A percentile compares a stretch with the other conserved stretches of the same genome.
phyloP scores from a whole-genome alignment of 2,888 invertebrate genomes.

The Falcaria lacertinaria region DNA sequence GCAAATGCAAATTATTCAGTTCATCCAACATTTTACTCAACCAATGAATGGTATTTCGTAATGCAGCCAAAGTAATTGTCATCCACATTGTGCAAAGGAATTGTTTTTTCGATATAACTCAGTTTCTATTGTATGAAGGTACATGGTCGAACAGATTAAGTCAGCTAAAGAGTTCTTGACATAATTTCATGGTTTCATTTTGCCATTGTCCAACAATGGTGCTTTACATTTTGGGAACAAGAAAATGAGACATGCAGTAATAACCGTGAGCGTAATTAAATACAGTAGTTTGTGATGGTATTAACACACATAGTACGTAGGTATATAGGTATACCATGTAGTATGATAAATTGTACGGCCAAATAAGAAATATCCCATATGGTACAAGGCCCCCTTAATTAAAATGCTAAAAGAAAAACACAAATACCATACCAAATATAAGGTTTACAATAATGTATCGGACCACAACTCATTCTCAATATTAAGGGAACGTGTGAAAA shows the following conservation, averaged over 20 bases:
- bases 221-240: conserved; percentile 15
- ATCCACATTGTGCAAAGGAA: conserved; percentile 19
- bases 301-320: no score
- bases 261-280: no score
- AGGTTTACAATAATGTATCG: conserved; percentile 2
- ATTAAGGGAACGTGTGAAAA: conserved; percentile 8
- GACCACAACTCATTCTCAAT: conserved; percentile 10
- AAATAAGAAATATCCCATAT: conserved; percentile 7
- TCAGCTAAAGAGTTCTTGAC: conserved; percentile 39
- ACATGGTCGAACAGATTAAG: conserved; percentile 27
- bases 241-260: neutral
- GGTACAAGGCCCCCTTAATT: conserved; percentile 15
- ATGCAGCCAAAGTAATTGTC: conserved; percentile 19
- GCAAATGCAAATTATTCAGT: neutral
- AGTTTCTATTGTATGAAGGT: conserved; percentile 14
- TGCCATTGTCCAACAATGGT: conserved; percentile 21
- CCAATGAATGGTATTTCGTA: conserved; percentile 12
- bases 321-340: no score
- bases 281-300: no score
- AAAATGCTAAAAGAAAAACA: conserved; percentile 14
- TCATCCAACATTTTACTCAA: conserved; percentile 3
- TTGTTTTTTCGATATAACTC: conserved; percentile 9
- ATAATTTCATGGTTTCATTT: conserved; percentile 40
- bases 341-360: neutral
- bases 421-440: conserved; percentile 4